These are phyloP conservation scores for Kuschelorhynchus macadamiae DNA, from an alignment of 2,888 invertebrate species.

Conservation along the genomic window DNA sequence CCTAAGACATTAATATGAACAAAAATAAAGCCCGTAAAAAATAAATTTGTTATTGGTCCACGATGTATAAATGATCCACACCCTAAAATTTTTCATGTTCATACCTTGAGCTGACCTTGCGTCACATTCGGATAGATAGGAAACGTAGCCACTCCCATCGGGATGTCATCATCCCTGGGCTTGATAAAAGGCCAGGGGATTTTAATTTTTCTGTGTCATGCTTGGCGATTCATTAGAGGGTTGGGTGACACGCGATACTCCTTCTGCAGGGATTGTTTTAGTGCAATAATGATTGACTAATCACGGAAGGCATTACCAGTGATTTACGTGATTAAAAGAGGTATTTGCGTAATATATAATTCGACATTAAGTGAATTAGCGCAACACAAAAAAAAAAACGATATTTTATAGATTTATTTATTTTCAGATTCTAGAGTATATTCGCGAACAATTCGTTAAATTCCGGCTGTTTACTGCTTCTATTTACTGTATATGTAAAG, in stretches of 20 bases:
- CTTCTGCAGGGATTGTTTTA: not conserved
- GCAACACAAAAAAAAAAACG: not conserved
- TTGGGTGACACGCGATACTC: slow-evolving; percentile 33
- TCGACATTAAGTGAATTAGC: not conserved
- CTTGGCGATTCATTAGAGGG: slow-evolving; percentile 17
- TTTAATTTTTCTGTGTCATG: slow-evolving; percentile 40
- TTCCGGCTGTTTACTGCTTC: too few relatives aligned
- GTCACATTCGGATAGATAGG: slow-evolving; percentile 33
- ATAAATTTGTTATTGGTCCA: not conserved
- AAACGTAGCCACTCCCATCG: slow-evolving; percentile 33
- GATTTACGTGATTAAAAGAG: too few relatives aligned
- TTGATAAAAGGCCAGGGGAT: slow-evolving; percentile 4
- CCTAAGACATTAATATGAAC: too few relatives aligned
- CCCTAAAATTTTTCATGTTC: slow-evolving; percentile 28
- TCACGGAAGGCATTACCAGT: too few relatives aligned
- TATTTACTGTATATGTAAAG: too few relatives aligned
- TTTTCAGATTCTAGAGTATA: too few relatives aligned
- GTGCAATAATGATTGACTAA: too few relatives aligned
- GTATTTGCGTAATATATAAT: too few relatives aligned
- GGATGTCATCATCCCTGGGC: slow-evolving; percentile 31
- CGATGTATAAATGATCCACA: slow-evolving; percentile 25
- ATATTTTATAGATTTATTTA: too few relatives aligned
- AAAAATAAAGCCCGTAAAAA: too few relatives aligned
- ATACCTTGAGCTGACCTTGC: slow-evolving; percentile 21
- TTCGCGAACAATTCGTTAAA: too few relatives aligned